Base-by-base conservation (phyloP, 2,888 invertebrate species). In the Gnatocerus cornutus region DNA sequence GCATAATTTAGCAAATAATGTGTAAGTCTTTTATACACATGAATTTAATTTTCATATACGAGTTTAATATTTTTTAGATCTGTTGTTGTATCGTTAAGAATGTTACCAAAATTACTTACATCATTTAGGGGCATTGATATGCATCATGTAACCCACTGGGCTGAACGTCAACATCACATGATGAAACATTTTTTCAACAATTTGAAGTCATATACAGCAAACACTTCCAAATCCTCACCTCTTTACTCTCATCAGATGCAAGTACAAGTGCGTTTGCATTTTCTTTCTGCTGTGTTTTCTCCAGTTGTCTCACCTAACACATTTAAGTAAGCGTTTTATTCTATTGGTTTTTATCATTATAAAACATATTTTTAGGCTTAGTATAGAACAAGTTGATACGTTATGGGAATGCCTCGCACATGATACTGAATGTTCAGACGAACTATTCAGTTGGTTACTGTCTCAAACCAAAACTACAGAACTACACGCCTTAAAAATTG, bases 381-480 rank as follows among this genome's bases (percentile, higher is more conserved):
- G 92, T 71, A 89, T 95, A 69, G 95, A 95, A 71, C 97, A 98
- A 87, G 92, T 97, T 55, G 96, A 97, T 81, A 92, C 92, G 21
- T 84, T 98, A 3, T 98, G 97, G 98, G 92, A 93, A 76, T 97
- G 97, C 85, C 86, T 98, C 61, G 95, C 96, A 0, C 91, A 92
- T 52, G 94, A 95, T 82, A 85, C 89, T 0, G 94, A 94, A 78
- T 96, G 96, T 79, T 92, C 94, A 0, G 97, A 98, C 83, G 97
- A 97, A 79, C 89, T 97, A 16, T 96, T 97, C 84, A 95, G 94
- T 68, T 98, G 98, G 98, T 86, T 98, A 53, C 89, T 97, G 41
- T 93, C 94, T 6, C 97, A 98, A 84, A 94, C 96, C 0, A 95
- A 96, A 84, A 93, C 94, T 12, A 94, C 95, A 0, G 96, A 97